Percentiles rank a stretch among this genome's conserved stretches.
Conservation (phyloP, 1,140 invertebrate genomes). For the Probaryconus sp. region DNA sequence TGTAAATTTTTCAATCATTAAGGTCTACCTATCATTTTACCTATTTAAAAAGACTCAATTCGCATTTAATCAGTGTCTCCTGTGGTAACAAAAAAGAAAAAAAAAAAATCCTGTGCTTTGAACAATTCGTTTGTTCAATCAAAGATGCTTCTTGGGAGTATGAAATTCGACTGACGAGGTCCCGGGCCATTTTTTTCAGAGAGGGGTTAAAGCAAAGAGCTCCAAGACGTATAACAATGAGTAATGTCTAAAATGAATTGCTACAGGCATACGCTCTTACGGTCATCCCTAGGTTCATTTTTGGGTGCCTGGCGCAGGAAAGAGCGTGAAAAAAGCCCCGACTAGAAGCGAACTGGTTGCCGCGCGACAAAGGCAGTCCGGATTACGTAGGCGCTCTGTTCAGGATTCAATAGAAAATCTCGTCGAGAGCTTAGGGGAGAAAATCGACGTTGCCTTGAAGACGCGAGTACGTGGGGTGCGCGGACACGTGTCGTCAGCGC, state of each 20-base stretch:
- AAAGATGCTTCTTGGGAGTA: conserved; percentile 40
- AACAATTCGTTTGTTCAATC: conserved; percentile 39
- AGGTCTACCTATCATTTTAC: no score
- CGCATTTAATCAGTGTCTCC: no score
- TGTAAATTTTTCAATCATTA: no score
- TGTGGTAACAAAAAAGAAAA: no score
- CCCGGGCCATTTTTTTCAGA: conserved; percentile 17
- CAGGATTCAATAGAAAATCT: conserved; percentile 65
- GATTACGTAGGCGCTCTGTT: conserved; percentile 74
- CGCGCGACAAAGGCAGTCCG: conserved; percentile 64
- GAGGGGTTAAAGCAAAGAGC: conserved; percentile 45
- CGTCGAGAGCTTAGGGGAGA: conserved; percentile 55
- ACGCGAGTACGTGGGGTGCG: conserved; percentile 54
- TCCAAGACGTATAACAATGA: conserved; percentile 31
- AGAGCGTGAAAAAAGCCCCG: conserved; percentile 64
- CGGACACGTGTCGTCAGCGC: conserved; percentile 48
- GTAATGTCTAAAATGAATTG: conserved; percentile 47
- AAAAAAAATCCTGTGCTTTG: no score
- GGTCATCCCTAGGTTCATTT: conserved; percentile 2
- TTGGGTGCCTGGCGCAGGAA: conserved; percentile 34
- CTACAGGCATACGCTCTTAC: conserved; percentile 26
- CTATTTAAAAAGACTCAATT: no score
- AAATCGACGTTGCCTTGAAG: background rate
- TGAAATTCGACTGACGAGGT: conserved; percentile 37
- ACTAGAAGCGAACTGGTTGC: conserved; percentile 64